Percentiles rank a stretch among this genome's conserved stretches.
Conservation (phyloP, 2,797 vertebrate genomes). For the Hoplostethus mediterraneus region DNA sequence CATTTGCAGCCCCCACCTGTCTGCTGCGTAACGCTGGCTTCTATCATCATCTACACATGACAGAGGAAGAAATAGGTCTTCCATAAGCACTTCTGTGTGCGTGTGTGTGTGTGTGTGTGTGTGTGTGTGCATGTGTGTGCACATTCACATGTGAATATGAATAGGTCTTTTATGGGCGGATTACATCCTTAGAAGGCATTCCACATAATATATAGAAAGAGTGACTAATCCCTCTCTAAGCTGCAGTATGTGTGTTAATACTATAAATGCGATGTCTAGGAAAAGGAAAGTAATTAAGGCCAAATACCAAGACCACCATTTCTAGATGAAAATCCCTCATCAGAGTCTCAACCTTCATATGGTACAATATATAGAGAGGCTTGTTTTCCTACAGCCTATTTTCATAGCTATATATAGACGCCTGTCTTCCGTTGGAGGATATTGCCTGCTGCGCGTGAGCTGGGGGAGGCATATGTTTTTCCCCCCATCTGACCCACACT, state of each 20-base stretch:
- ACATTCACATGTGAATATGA: constrained; percentile 17
- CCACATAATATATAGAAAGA: constrained; percentile 24
- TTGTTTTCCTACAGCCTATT: constrained; percentile 57
- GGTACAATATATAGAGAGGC: constrained; percentile 27
- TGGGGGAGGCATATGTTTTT: constrained; percentile 66
- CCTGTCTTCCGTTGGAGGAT: constrained; percentile 65
- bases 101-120: neutral
- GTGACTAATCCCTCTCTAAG: constrained; percentile 34
- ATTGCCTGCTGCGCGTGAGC: constrained; percentile 64
- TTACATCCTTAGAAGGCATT: constrained; percentile 46
- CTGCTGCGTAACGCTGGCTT: neutral
- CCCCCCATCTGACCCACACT: constrained; percentile 60
- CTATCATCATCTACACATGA: neutral
- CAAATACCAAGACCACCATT: neutral
- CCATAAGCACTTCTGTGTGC: neutral
- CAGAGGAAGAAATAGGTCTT: neutral
- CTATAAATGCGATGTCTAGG: constrained; percentile 11
- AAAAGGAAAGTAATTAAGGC: constrained; percentile 43
- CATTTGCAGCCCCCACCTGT: neutral
- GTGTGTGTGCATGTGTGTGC: constrained; percentile 2
- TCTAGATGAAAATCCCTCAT: constrained; percentile 9
- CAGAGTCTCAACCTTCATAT: constrained; percentile 24
- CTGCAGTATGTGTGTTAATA: constrained; percentile 27
- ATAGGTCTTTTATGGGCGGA: constrained; percentile 32
- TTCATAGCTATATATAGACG: constrained; percentile 74